Evolutionary conservation across 1,140 invertebrate genomes (phyloP).

Genomic region (Cataglyphis hispanica): DNA sequence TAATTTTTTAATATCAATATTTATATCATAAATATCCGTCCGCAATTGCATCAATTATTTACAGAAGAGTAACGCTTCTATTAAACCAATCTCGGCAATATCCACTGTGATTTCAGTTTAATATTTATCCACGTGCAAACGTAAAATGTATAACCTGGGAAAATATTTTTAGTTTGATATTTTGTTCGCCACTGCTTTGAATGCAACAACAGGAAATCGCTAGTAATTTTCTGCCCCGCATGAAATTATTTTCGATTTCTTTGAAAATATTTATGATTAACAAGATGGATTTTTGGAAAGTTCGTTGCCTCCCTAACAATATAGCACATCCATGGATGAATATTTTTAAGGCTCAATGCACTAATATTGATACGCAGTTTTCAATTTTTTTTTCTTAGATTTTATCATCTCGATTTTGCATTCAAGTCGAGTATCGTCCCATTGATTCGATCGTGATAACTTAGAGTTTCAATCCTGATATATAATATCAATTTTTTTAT

Average conservation of each 20-base stretch:
- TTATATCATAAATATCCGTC: constrained; percentile 23
- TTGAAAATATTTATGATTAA: constrained; percentile 37
- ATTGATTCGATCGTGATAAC: constrained; percentile 16
- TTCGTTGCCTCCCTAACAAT: constrained; percentile 3
- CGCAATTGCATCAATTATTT: constrained; percentile 41
- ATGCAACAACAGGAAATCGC: constrained; percentile 12
- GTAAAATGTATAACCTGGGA: not conserved
- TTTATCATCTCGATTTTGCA: constrained; percentile 25
- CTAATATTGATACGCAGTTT: constrained; percentile 34
- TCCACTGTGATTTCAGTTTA: constrained; percentile 21
- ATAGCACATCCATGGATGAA: constrained; percentile 2
- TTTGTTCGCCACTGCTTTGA: constrained; percentile 8
- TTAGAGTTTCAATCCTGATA: not conserved
- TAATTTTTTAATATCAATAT: constrained; percentile 18
- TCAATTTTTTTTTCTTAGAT: constrained; percentile 10
- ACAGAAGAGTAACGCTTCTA: not conserved
- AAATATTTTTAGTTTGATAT: constrained; percentile 35
- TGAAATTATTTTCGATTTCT: constrained; percentile 19
- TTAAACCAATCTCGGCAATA: constrained; percentile 32
- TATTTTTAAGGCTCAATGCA: constrained; percentile 43
- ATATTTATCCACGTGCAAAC: constrained; percentile 47
- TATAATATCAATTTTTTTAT: constrained; percentile 21
- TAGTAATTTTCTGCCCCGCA: not conserved
- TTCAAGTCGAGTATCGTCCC: not conserved
- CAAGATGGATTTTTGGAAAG: not conserved